Conservation (phyloP, 2,888 invertebrate species). For the Trachelus tabidus region DNA sequence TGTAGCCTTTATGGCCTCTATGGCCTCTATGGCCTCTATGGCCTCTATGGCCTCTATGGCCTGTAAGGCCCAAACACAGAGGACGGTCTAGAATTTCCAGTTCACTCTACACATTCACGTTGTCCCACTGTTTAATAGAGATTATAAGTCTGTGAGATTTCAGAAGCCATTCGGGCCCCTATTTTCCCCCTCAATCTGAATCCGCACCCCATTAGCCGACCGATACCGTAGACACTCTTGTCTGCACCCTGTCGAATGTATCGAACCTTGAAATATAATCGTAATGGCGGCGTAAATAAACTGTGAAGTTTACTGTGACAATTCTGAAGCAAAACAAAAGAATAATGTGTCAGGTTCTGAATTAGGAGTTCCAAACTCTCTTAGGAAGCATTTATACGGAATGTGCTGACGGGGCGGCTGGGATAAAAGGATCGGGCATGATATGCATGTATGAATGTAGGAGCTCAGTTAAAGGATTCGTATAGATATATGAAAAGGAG, state of each 20-base stretch:
- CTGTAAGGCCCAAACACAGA: not conserved
- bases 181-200: not conserved
- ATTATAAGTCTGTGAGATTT: not conserved
- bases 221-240: not conserved
- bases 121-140: not conserved
- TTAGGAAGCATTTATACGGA: not conserved
- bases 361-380: not conserved
- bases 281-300: not conserved
- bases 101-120: no score
- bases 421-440: not conserved
- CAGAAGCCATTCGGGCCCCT: not conserved
- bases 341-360: not conserved
- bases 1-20: not conserved
- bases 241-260: not conserved
- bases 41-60: no score
- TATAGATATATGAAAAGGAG: not conserved
- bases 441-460: not conserved
- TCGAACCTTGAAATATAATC: not conserved
- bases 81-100: not conserved
- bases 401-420: not conserved
- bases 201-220: not conserved
- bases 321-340: not conserved
- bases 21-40: no score
- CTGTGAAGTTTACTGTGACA: not conserved
- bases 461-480: not conserved